These are phyloP conservation scores for Globodera rostochiensis DNA, from an alignment of 1,140 invertebrate genomes.

Conservation along the genomic window DNA sequence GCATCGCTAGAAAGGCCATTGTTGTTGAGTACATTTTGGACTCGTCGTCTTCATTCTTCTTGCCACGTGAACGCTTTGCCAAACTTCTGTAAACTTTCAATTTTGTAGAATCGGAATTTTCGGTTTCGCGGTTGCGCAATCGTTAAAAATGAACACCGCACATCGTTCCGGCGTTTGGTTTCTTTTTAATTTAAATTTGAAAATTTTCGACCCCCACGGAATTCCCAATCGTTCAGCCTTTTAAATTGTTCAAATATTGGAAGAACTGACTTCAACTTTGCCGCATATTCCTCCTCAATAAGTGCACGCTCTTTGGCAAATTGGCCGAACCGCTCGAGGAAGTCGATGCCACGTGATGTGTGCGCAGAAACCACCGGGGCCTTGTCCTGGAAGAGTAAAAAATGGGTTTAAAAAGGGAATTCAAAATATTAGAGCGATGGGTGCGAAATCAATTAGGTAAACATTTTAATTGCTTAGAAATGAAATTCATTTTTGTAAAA, in stretches of 20 bases:
- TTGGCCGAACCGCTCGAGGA: conserved; percentile 89
- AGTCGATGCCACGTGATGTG: conserved; percentile 95
- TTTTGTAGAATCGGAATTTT: too few species aligned
- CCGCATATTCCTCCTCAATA: conserved; percentile 94
- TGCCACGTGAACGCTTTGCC: conserved; percentile 92
- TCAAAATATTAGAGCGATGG: too few species aligned
- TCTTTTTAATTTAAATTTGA: too few species aligned
- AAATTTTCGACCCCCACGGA: too few species aligned
- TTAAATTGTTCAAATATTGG: too few species aligned
- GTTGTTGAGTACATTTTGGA: conserved; percentile 86
- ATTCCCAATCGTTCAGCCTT: too few species aligned
- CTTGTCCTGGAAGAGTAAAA: conserved; percentile 78
- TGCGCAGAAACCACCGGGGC: conserved; percentile 91
- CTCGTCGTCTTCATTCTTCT: conserved; percentile 97
- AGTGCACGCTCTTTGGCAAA: conserved; percentile 88
- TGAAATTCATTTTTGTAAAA: too few species aligned
- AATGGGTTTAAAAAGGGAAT: background rate
- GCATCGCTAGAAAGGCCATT: conserved; percentile 83
- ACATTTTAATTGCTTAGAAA: too few species aligned
- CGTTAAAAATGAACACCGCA: too few species aligned
- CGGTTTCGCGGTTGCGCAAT: too few species aligned
- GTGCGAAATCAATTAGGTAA: too few species aligned
- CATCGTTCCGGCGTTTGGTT: too few species aligned
- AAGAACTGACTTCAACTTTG: conserved; percentile 81
- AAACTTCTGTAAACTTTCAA: conserved; percentile 70